phyloP scores from a whole-genome alignment of 2,797 vertebrate species.

The Caiman crocodilus region DNA sequence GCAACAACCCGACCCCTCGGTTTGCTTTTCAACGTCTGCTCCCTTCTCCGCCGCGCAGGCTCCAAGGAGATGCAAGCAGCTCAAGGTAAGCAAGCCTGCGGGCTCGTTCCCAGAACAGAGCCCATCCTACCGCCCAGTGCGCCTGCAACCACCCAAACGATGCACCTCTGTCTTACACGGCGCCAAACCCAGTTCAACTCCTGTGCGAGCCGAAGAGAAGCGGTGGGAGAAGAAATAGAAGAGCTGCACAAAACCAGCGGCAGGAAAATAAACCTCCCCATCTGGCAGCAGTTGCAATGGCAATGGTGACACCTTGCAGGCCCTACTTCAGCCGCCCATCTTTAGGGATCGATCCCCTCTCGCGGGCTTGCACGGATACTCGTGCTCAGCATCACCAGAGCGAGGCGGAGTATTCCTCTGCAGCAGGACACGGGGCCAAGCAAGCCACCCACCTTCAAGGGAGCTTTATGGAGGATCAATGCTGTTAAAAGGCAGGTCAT shows the following conservation, averaged over 20 bases:
- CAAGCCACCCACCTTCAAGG: neutral
- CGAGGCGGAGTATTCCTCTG: neutral
- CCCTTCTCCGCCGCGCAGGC: accelerated
- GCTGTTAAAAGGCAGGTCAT: neutral
- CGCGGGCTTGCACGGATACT: neutral
- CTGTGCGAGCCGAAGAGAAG: neutral
- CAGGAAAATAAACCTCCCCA: constrained; percentile 19
- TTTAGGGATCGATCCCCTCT: neutral
- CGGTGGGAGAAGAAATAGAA: neutral
- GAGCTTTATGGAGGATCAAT: accelerated
- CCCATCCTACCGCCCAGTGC: neutral
- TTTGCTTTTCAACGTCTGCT: neutral
- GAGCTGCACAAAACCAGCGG: constrained; percentile 37
- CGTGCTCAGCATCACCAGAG: neutral
- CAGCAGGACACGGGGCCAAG: neutral
- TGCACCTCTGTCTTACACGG: constrained; percentile 14
- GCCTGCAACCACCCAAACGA: constrained; percentile 54
- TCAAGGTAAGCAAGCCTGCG: neutral
- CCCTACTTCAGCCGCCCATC: accelerated
- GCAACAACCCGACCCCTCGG: neutral
- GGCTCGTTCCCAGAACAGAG: neutral
- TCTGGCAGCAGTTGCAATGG: constrained; percentile 12
- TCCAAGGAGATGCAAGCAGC: neutral
- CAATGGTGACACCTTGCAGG: neutral
- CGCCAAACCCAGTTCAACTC: constrained; percentile 23